Evolutionary conservation across 2,888 invertebrate species (phyloP).

Genomic region (Teinopalpus imperialis): DNA sequence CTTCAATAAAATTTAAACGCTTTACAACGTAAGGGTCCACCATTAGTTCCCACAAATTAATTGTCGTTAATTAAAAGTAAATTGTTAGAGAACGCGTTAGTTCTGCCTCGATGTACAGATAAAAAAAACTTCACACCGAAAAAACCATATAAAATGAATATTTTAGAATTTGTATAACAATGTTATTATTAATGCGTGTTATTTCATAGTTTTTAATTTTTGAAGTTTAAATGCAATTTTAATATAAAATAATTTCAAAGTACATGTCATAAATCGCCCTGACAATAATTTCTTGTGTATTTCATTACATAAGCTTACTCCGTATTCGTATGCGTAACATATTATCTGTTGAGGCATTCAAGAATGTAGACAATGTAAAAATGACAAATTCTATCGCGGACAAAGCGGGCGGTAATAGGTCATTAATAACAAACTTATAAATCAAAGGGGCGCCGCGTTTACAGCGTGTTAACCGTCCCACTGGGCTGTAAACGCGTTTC

Average conservation of each 20-base stretch:
- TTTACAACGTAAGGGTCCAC: slow-evolving; percentile 19
- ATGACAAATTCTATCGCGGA: slow-evolving; percentile 14
- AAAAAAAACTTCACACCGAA: slow-evolving; percentile 3
- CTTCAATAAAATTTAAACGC: slow-evolving; percentile 24
- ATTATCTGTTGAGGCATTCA: background rate
- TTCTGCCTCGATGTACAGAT: slow-evolving; percentile 14
- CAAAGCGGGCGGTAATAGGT: slow-evolving; percentile 33
- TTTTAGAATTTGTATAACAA: too few species aligned
- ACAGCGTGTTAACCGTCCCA: slow-evolving; percentile 47
- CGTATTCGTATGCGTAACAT: too few species aligned
- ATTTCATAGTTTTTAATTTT: too few species aligned
- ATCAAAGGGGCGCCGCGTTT: slow-evolving; percentile 48
- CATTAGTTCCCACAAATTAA: slow-evolving; percentile 21
- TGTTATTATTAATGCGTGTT: too few species aligned
- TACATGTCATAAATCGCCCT: too few species aligned
- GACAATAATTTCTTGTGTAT: too few species aligned
- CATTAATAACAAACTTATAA: slow-evolving; percentile 48
- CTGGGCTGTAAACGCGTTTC: slow-evolving; percentile 40
- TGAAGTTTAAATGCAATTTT: too few species aligned
- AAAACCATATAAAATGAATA: too few species aligned
- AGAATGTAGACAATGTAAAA: slow-evolving; percentile 3
- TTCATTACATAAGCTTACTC: too few species aligned
- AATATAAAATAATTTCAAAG: too few species aligned
- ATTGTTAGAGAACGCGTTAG: slow-evolving; percentile 15
- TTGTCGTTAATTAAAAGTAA: slow-evolving; percentile 21